Conservation (phyloP, 2,113 vertebrate species). For the Rhinolophus ferrumequinum region DNA sequence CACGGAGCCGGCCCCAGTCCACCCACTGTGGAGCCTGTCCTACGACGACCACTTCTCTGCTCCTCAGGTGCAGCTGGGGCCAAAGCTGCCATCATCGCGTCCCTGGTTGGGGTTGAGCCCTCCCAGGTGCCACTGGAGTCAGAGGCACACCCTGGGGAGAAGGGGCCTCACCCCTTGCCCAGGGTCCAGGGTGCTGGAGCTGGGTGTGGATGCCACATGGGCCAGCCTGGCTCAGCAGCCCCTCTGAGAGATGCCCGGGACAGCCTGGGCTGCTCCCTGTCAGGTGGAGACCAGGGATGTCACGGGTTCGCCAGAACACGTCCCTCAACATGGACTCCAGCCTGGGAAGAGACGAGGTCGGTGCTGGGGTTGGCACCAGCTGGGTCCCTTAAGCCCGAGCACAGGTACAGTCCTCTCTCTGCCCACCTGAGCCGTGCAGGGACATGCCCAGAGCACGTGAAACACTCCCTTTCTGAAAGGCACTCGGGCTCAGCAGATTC, state of each 20-base stretch:
- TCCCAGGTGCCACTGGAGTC: too few relatives aligned
- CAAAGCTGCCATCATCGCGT: too few relatives aligned
- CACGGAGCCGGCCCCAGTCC: fast-evolving
- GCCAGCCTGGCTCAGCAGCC: neutral
- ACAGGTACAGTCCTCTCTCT: fast-evolving
- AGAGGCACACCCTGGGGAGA: too few relatives aligned
- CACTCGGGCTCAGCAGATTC: fast-evolving
- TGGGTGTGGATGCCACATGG: too few relatives aligned
- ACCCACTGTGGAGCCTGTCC: neutral
- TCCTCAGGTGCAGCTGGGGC: fast-evolving
- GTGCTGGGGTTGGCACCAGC: neutral
- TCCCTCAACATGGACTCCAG: fast-evolving
- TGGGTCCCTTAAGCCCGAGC: neutral
- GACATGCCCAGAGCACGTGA: neutral
- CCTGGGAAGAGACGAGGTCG: neutral
- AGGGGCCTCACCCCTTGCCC: fast-evolving
- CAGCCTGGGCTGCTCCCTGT: neutral
- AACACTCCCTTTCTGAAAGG: neutral
- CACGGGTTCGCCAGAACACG: fast-evolving
- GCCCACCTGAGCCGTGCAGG: neutral
- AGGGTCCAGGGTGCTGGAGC: too few relatives aligned
- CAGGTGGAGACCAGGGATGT: neutral
- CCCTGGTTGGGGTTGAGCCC: too few relatives aligned
- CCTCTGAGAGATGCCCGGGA: fast-evolving
- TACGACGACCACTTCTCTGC: fast-evolving